Percentiles rank a stretch among this genome's conserved stretches.
Conservation (phyloP, 92 coral and sea anemone genomes). For the Zoanthus solanderi region DNA sequence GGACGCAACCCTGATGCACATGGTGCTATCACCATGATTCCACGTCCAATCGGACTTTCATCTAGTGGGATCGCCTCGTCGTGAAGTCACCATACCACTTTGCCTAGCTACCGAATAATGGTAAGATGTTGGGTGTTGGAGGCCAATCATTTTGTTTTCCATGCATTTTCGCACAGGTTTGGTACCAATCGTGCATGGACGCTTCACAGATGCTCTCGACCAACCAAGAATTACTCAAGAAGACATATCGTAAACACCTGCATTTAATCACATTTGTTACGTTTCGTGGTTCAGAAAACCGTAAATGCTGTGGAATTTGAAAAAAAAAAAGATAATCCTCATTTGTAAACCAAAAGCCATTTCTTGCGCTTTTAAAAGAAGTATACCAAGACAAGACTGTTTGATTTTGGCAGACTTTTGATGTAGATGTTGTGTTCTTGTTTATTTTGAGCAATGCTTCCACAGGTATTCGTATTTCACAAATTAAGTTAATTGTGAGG, state of each 20-base stretch:
- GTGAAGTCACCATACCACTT: neutral
- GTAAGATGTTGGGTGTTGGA: neutral
- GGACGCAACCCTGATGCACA: neutral
- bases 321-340: too few species aligned
- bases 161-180: neutral
- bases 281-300: neutral
- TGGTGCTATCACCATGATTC: conserved; percentile 6
- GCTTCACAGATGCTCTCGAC: neutral
- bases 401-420: too few species aligned
- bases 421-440: neutral
- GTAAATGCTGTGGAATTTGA: too few species aligned
- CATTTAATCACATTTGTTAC: neutral
- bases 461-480: neutral
- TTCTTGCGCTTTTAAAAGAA: too few species aligned
- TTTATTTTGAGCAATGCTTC: neutral
- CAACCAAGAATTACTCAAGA: neutral
- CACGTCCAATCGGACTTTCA: neutral
- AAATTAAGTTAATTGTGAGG: neutral
- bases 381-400: too few species aligned
- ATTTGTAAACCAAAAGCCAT: too few species aligned
- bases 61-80: neutral
- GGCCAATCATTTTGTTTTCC: neutral
- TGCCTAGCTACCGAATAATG: neutral
- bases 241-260: neutral
- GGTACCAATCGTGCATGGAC: neutral